Conservation (phyloP, 2,113 vertebrate genomes). For the Marmota monax region DNA sequence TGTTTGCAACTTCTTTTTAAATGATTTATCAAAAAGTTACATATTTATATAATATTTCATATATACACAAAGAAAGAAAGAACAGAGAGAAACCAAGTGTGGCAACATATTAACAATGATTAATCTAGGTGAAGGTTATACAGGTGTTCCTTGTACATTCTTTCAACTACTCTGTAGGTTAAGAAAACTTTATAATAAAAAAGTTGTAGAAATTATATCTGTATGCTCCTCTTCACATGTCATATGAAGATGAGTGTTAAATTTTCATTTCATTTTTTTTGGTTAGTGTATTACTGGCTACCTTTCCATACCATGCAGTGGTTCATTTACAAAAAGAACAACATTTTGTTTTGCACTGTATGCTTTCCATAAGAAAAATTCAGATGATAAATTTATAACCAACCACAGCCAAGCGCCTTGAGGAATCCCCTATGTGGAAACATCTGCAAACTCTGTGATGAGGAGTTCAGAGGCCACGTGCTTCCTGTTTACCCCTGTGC, state of each 20-base stretch:
- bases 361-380: background rate
- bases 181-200: background rate
- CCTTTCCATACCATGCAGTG: background rate
- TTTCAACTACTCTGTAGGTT: constrained; percentile 24
- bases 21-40: constrained; percentile 4
- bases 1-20: constrained; percentile 44
- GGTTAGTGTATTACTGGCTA: background rate
- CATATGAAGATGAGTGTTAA: background rate
- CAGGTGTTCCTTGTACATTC: background rate
- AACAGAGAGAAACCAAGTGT: background rate
- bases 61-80: background rate
- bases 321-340: background rate
- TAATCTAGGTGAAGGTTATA: background rate
- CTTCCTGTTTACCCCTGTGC: background rate
- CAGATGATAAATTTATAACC: background rate
- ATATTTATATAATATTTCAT: background rate
- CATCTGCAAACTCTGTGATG: background rate
- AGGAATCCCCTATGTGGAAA: background rate
- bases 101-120: background rate
- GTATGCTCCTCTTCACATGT: constrained; percentile 22
- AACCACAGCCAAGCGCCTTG: background rate
- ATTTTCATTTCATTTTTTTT: constrained; percentile 25
- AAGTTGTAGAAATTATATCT: constrained; percentile 22
- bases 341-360: background rate
- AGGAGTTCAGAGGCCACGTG: background rate